These are phyloP conservation scores for Galeruca laticollis DNA, from an alignment of 2,888 invertebrate species.

Conservation along the genomic window DNA sequence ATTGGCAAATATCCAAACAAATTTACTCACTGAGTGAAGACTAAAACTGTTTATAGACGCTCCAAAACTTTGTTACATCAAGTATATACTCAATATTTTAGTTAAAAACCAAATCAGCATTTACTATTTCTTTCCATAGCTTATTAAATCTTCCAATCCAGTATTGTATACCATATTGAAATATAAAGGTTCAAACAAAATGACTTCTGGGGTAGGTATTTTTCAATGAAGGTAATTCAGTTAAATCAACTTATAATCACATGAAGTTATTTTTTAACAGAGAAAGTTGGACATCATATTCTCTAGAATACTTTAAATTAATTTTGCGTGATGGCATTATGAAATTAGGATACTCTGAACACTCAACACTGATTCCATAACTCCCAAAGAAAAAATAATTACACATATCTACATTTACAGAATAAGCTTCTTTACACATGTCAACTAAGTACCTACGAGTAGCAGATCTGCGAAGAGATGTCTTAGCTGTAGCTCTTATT, in stretches of 20 bases:
- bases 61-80: too few species aligned
- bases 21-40: too few species aligned
- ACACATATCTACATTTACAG: slow-evolving; percentile 25
- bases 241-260: background rate
- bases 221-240: background rate
- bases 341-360: slow-evolving; percentile 14
- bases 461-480: slow-evolving; percentile 33
- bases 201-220: too few species aligned
- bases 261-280: background rate
- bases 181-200: too few species aligned
- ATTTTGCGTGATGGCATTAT: background rate
- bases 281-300: background rate
- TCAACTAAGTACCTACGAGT: slow-evolving; percentile 35
- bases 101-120: too few species aligned
- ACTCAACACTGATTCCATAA: slow-evolving; percentile 12
- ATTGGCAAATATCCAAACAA: too few species aligned
- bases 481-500: slow-evolving; percentile 14
- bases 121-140: too few species aligned
- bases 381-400: slow-evolving; percentile 22
- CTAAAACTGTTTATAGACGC: too few species aligned
- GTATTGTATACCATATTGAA: too few species aligned
- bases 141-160: too few species aligned
- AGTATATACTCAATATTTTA: too few species aligned
- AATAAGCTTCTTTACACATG: slow-evolving; percentile 25
- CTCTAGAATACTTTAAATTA: slow-evolving; percentile 1